Evolutionary conservation across 30 jellyfish, hydroid and myxozoan genomes (phyloP).

Genomic region (Haliclystus octoradiatus): DNA sequence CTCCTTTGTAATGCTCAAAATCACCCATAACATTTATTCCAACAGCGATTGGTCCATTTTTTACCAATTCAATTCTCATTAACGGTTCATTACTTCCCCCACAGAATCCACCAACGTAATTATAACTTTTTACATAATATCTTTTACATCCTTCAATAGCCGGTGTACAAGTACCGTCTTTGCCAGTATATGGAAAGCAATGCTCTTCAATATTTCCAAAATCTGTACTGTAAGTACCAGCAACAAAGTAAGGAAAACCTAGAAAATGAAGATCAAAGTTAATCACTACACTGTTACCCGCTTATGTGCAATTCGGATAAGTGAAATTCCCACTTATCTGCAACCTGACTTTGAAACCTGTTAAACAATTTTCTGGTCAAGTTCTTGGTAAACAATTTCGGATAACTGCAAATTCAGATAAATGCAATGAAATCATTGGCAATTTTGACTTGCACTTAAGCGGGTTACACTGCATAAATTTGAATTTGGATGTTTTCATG

Average conservation of each 20-base stretch:
- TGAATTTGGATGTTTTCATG: no score
- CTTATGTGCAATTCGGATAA: no score
- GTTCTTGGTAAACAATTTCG: no score
- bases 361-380: no score
- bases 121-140: constrained; percentile 9
- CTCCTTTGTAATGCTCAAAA: constrained; percentile 23
- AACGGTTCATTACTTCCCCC: constrained; percentile 51
- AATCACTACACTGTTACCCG: no score
- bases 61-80: constrained; percentile 33
- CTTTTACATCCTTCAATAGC: background rate
- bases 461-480: no score
- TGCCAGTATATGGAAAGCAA: constrained; percentile 35
- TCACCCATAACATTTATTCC: constrained; percentile 18
- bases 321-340: no score
- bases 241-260: constrained; percentile 53
- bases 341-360: no score
- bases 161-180: constrained; percentile 22
- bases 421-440: no score
- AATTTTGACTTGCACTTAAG: no score
- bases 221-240: constrained; percentile 42
- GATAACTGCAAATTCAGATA: no score
- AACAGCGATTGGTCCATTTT: constrained; percentile 38
- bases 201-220: constrained; percentile 38
- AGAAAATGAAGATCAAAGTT: no score
- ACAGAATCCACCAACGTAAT: constrained; percentile 51